Evolutionary conservation across 2,888 invertebrate genomes (phyloP).

Genomic region (Eupithecia insigniata): DNA sequence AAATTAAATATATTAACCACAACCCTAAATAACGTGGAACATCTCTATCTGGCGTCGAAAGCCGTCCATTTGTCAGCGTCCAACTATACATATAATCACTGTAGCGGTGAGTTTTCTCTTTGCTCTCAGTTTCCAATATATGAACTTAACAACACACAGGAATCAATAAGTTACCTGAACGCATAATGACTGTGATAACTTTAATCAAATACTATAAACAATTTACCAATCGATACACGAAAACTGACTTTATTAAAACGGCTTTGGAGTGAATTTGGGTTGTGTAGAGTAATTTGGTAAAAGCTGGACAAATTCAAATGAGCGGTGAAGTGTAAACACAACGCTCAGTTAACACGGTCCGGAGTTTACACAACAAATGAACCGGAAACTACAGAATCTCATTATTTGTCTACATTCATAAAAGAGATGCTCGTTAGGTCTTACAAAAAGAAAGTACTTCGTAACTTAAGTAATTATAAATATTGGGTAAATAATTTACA

Average conservation of each 20-base stretch:
- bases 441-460: no score
- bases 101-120: not conserved
- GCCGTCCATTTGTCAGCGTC: conserved; percentile 31
- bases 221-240: not conserved
- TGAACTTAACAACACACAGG: no score
- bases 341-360: not conserved
- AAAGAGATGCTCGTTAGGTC: not conserved
- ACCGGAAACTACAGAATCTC: not conserved
- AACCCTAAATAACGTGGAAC: conserved; percentile 26
- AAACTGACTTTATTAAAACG: not conserved
- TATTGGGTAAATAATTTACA: no score
- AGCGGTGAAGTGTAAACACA: conserved; percentile 5
- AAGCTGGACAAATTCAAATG: conserved; percentile 1
- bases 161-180: conserved; percentile 23
- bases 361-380: not conserved
- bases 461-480: no score
- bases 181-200: conserved; percentile 26
- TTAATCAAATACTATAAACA: conserved; percentile 27
- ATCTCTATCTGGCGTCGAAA: conserved; percentile 38
- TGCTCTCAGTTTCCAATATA: not conserved
- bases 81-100: not conserved
- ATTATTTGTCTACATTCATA: not conserved
- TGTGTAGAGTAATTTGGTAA: not conserved
- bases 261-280: not conserved
- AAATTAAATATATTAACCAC: conserved; percentile 28